Conservation (phyloP, 2,113 vertebrate genomes). For the Falco punctatus region DNA sequence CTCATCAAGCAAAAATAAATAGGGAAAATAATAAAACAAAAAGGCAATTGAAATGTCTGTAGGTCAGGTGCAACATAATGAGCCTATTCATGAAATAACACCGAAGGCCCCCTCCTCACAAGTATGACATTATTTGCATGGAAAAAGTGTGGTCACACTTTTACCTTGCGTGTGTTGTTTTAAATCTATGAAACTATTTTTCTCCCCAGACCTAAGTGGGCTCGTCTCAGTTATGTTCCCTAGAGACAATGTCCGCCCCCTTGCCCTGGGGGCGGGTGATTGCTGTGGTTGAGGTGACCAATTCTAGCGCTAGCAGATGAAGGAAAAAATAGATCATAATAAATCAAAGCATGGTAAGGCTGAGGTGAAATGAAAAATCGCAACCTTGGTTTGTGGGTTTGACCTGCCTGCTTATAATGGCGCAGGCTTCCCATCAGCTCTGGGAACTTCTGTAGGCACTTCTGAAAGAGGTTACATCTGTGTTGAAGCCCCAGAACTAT, state of each 20-base stretch:
- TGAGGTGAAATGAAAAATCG: slow-evolving; percentile 53
- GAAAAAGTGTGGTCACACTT: slow-evolving; percentile 66
- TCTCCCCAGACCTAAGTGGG: background rate
- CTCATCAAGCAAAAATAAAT: slow-evolving; percentile 18
- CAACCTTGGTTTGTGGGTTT: slow-evolving; percentile 6
- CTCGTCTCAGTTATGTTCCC: slow-evolving; percentile 43
- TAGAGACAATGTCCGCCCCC: background rate
- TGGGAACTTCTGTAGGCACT: background rate
- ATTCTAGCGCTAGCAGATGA: slow-evolving; percentile 18
- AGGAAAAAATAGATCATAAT: slow-evolving; percentile 61
- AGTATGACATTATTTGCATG: slow-evolving; percentile 74
- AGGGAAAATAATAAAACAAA: slow-evolving; percentile 45
- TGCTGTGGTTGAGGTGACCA: background rate
- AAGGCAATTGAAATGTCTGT: slow-evolving; percentile 60
- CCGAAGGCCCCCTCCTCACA: slow-evolving; percentile 45
- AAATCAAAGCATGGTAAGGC: slow-evolving; percentile 53
- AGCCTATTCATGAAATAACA: slow-evolving; percentile 66
- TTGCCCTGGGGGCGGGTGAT: background rate
- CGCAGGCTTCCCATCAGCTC: background rate
- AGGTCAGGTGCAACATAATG: slow-evolving; percentile 73
- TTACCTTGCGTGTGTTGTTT: slow-evolving; percentile 50
- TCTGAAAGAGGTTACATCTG: background rate
- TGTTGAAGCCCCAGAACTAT: background rate
- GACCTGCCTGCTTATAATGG: background rate
- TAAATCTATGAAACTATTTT: slow-evolving; percentile 56